Percentiles rank a stretch among this genome's conserved stretches.
Evolutionary conservation across 2,113 vertebrate genomes (phyloP).

Genomic region (Indicator maculatus): DNA sequence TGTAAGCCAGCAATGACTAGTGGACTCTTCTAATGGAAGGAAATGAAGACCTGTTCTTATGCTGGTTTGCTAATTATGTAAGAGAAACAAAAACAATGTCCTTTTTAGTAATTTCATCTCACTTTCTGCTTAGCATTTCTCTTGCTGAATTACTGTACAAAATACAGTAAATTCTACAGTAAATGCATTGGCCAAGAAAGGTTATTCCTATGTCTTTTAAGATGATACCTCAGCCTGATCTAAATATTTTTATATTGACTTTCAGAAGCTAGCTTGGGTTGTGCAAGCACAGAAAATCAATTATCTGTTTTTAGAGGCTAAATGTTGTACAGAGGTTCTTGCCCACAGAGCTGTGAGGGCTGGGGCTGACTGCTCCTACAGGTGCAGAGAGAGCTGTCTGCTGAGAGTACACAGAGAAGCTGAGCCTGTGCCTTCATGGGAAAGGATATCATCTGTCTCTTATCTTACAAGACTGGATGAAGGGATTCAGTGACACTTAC

Average conservation of each 20-base stretch:
- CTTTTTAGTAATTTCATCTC: neutral
- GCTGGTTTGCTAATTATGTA: neutral
- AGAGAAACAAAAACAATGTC: neutral
- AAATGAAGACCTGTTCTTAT: neutral
- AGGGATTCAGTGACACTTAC: neutral
- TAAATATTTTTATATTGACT: neutral
- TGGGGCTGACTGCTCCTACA: neutral
- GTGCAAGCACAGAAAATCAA: neutral
- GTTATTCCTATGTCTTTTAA: neutral
- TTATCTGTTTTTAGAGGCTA: neutral
- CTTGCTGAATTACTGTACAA: rapidly evolving
- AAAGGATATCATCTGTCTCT: neutral
- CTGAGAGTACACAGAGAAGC: rapidly evolving
- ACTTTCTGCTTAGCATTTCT: neutral
- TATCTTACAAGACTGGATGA: neutral
- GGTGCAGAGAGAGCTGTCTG: rapidly evolving
- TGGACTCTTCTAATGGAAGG: neutral
- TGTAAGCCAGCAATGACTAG: neutral
- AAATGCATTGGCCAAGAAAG: neutral
- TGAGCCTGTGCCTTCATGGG: neutral
- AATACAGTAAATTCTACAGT: neutral
- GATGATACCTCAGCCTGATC: neutral
- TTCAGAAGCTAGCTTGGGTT: neutral
- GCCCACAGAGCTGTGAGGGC: rapidly evolving
- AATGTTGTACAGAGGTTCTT: rapidly evolving